Base-by-base conservation (phyloP, 2,113 vertebrate species). In the Chamaea fasciata region DNA sequence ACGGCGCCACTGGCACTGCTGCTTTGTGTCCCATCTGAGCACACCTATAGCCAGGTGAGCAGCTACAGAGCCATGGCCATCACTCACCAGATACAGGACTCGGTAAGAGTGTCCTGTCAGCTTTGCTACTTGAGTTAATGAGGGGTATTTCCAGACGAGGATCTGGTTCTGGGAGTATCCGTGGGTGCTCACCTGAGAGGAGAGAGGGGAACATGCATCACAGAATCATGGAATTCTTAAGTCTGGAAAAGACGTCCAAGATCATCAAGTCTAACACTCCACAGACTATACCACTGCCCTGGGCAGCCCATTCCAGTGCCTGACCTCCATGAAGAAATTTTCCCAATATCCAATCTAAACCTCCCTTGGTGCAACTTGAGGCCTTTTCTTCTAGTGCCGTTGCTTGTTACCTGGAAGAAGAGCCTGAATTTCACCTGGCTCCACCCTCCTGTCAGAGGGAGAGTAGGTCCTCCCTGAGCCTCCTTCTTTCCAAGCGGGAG, bases 161-260 rank as follows among this genome's bases (percentile, higher is more conserved):
- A 99, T 99, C 98, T 99, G 99, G 98, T 99, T 99, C 98, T 99
- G 99, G 0, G 99, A 99, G 97, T 99, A 99, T 83, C 99, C 99
- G 0, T 99, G 99, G 15, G 99, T 99, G 97, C 99, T 99, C 93
- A 99, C 99, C 99, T 99, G 94, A 10, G 80, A 59, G 39, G 20
- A 7, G 22, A 68, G 86, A 64, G 41, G 16, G 9, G 10, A 83
- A 67, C 2, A 16, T 0, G 10, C 7, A 27, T 42, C 27, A 69
- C 0, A 24, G 31, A 49, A 63, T 27, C 41, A 69, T 22, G 17
- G 35, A 83, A 69, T 24, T 39, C 18, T 41, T 70, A 33, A 55
- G 26, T 57, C 3, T 56, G 31, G 18, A 56, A 90, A 77, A 77
- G 55, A 69, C 22, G 35, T 42, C 22, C 31, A 49, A 49, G 41